Conservation (phyloP, 2,888 invertebrate species). For the Chrysomela aeneicollis region DNA sequence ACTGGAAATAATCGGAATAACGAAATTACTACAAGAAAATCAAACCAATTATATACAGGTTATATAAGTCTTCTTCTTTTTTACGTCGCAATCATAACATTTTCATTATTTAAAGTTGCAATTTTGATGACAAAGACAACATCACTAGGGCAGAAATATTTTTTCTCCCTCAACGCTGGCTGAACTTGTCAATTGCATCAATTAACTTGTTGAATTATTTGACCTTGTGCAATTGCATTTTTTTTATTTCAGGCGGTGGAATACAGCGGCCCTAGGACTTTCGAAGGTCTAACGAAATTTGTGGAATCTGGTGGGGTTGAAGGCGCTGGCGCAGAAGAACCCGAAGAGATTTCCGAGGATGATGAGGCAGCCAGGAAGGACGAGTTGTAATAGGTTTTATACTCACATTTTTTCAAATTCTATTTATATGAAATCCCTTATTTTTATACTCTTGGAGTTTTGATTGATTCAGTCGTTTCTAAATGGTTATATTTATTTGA, state of each 20-base stretch:
- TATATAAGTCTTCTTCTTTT: too few relatives aligned
- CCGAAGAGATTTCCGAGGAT: constrained; percentile 72
- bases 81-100: too few relatives aligned
- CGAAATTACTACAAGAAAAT: too few relatives aligned
- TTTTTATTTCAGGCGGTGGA: constrained; percentile 67
- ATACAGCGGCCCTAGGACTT: constrained; percentile 94
- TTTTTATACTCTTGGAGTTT: constrained; percentile 32
- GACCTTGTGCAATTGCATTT: not conserved
- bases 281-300: constrained; percentile 93
- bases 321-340: constrained; percentile 73
- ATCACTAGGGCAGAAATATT: too few relatives aligned
- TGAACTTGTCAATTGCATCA: too few relatives aligned
- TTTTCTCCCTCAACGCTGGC: too few relatives aligned
- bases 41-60: too few relatives aligned
- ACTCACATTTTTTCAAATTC: constrained; percentile 32
- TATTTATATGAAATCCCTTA: constrained; percentile 33
- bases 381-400: constrained; percentile 70
- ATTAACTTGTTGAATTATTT: not conserved
- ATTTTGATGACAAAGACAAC: too few relatives aligned
- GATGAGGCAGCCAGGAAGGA: constrained; percentile 78
- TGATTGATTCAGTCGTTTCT: constrained; percentile 16
- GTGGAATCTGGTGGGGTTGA: constrained; percentile 89
- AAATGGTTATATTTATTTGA: constrained; percentile 23
- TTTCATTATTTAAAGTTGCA: too few relatives aligned
- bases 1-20: too few relatives aligned